Evolutionary conservation across 2,797 vertebrate genomes (phyloP).

Genomic region (Sebastes alutus): DNA sequence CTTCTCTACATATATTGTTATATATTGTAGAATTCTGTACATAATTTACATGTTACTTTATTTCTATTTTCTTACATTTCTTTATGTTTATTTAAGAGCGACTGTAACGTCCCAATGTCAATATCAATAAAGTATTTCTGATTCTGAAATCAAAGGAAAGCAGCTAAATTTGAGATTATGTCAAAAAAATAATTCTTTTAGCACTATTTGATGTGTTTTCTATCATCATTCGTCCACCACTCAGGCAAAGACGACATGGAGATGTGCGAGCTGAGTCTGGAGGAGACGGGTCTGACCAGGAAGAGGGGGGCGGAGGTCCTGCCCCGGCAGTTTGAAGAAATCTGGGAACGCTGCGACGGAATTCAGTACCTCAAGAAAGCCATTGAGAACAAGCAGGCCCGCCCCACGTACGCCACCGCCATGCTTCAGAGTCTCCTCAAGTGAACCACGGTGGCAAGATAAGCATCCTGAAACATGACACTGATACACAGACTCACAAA

Average conservation of each 20-base stretch:
- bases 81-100: no score
- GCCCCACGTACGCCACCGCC: constrained; percentile 95
- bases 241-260: constrained; percentile 99
- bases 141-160: no score
- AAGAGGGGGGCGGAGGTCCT: constrained; percentile 97
- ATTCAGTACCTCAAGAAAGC: constrained; percentile 96
- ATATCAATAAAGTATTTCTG: no score
- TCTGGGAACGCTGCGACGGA: constrained; percentile 98
- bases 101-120: no score
- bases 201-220: background rate
- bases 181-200: background rate
- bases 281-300: constrained; percentile 96
- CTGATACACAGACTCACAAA: constrained; percentile 4
- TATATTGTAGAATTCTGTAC: no score
- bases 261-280: constrained; percentile 98
- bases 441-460: constrained; percentile 65
- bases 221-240: background rate
- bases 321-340: constrained; percentile 95
- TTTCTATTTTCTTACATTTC: no score
- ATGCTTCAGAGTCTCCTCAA: constrained; percentile 96
- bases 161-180: background rate
- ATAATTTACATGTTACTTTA: no score
- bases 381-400: constrained; percentile 95
- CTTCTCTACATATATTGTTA: no score
- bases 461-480: constrained; percentile 13